Percentiles rank a stretch among this genome's conserved stretches.
Conservation (phyloP, 2,888 invertebrate species). For the Eristalis tenax region DNA sequence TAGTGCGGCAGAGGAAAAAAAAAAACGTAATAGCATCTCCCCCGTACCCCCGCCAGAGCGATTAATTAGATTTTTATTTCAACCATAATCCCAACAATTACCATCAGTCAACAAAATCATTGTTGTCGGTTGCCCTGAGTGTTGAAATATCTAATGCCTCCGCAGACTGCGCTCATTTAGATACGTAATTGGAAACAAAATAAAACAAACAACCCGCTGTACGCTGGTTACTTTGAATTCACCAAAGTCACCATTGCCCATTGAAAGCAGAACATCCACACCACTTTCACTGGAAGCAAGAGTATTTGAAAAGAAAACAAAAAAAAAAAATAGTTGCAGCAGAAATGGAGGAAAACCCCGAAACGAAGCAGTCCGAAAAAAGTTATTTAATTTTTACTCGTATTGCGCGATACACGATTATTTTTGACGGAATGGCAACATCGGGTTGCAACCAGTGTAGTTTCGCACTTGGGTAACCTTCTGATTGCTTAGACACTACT, state of each 20-base stretch:
- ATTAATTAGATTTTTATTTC: constrained; percentile 38
- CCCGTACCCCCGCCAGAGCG: background rate
- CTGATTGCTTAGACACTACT: constrained; percentile 49
- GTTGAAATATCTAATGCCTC: constrained; percentile 32
- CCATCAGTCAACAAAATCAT: constrained; percentile 1
- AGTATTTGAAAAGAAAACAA: constrained; percentile 6
- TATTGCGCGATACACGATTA: constrained; percentile 57
- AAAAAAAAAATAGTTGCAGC: background rate
- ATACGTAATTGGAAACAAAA: constrained; percentile 43
- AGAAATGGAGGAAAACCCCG: background rate
- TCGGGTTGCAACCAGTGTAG: constrained; percentile 28
- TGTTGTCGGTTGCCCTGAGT: background rate
- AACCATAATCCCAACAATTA: constrained; percentile 25
- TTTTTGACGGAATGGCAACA: constrained; percentile 17
- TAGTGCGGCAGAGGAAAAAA: background rate
- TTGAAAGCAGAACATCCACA: constrained; percentile 28
- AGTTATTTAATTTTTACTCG: constrained; percentile 56
- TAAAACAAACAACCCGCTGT: constrained; percentile 14
- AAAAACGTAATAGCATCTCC: background rate
- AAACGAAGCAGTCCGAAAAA: constrained; percentile 13
- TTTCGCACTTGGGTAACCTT: constrained; percentile 70
- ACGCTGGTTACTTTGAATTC: constrained; percentile 19
- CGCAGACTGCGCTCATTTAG: constrained; percentile 28
- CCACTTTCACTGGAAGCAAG: constrained; percentile 56
- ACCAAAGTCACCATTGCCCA: constrained; percentile 15